A percentile compares a stretch with the other conserved stretches of the same genome.
phyloP scores from a whole-genome alignment of 2,797 vertebrate genomes.

The Gobionotothen gibberifrons region DNA sequence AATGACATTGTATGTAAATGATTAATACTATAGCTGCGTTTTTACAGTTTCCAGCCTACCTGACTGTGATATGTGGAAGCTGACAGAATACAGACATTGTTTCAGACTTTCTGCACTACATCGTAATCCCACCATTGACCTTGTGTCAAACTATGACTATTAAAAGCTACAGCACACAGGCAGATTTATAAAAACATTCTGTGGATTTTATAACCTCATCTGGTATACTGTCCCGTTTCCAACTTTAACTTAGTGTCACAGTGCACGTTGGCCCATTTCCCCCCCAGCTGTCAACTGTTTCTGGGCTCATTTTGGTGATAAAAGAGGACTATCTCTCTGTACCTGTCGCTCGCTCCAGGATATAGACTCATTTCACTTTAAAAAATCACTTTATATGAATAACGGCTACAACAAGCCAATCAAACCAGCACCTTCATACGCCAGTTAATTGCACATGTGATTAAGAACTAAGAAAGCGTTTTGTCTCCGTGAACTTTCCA shows the following conservation, averaged over 20 bases:
- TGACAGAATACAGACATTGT: conserved; percentile 1
- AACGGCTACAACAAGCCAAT: conserved; percentile 40
- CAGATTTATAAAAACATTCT: conserved; percentile 7
- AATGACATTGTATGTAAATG: neutral
- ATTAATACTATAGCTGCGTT: neutral
- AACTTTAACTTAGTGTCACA: conserved; percentile 13
- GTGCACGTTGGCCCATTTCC: conserved; percentile 20
- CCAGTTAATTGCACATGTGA: conserved; percentile 72
- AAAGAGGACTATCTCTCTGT: conserved; percentile 6
- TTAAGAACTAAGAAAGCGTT: conserved; percentile 72
- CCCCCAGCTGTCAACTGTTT: conserved; percentile 6
- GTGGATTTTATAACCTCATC: conserved; percentile 8
- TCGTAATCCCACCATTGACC: neutral
- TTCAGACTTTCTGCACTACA: neutral
- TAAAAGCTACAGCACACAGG: conserved; percentile 9
- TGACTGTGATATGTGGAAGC: neutral
- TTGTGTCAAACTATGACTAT: conserved; percentile 1
- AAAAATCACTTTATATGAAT: conserved; percentile 30
- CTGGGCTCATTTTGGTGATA: conserved; percentile 3
- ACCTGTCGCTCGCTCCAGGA: conserved; percentile 4
- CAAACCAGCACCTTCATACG: conserved; percentile 44
- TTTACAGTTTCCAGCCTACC: neutral
- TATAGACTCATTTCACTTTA: conserved; percentile 19
- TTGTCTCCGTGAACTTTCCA: conserved; percentile 76
- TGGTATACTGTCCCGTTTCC: conserved; percentile 4